Conservation (phyloP, 2,113 vertebrate species). For the Lycaon pictus region DNA sequence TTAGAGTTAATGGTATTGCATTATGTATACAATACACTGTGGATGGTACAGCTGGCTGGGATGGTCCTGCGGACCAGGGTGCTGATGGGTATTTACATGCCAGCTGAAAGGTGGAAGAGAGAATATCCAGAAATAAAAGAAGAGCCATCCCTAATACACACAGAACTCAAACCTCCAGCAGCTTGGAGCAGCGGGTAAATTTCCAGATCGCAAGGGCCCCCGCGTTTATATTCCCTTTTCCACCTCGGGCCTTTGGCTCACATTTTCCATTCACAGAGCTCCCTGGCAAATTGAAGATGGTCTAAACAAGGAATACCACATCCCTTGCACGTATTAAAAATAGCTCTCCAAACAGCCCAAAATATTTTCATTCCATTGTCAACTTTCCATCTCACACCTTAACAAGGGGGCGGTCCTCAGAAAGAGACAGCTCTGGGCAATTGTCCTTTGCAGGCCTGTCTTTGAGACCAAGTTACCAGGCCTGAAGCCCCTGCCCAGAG, state of each 20-base stretch:
- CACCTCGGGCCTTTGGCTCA: conserved; percentile 54
- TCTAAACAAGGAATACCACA: conserved; percentile 62
- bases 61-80: conserved; percentile 54
- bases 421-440: background rate
- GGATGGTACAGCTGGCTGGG: conserved; percentile 22
- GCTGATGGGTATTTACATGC: conserved; percentile 46
- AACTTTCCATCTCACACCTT: conserved; percentile 68
- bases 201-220: background rate
- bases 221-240: background rate
- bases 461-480: background rate
- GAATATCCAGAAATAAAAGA: conserved; percentile 8
- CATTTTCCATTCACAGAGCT: conserved; percentile 65
- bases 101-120: conserved; percentile 47
- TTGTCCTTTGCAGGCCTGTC: background rate
- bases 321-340: conserved; percentile 59
- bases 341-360: conserved; percentile 51
- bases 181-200: conserved; percentile 5
- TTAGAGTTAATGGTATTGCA: conserved; percentile 56
- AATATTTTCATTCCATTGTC: conserved; percentile 69
- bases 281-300: conserved; percentile 63
- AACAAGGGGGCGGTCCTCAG: conserved; percentile 24
- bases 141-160: background rate
- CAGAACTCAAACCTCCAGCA: background rate
- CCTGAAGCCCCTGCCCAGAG: background rate
- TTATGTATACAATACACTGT: conserved; percentile 32